Conservation (phyloP, 1,140 invertebrate species). For the Geopemphigus sp. region DNA sequence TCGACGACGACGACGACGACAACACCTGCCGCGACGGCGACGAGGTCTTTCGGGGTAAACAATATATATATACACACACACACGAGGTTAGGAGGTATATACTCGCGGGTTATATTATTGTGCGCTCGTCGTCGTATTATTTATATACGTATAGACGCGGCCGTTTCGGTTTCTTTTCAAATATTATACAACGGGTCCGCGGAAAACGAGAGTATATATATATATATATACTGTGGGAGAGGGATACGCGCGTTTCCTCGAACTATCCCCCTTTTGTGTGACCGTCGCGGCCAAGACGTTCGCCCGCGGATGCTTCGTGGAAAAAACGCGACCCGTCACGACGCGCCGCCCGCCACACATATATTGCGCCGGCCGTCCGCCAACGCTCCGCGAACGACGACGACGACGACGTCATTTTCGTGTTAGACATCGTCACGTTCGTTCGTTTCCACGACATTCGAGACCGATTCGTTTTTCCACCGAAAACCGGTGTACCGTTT, state of each 20-base stretch:
- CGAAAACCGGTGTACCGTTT: not conserved
- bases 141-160: not conserved
- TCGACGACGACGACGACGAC: constrained; percentile 28
- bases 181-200: not conserved
- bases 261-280: not conserved
- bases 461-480: too few species aligned
- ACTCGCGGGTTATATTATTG: constrained; percentile 2
- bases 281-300: not conserved
- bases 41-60: constrained; percentile 28
- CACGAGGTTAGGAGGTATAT: not conserved
- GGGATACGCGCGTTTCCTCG: too few species aligned
- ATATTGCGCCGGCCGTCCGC: too few species aligned
- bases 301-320: too few species aligned
- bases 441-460: too few species aligned
- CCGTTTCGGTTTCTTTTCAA: constrained; percentile 46
- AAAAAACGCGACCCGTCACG: too few species aligned
- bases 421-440: too few species aligned
- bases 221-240: too few species aligned
- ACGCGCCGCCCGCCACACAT: too few species aligned
- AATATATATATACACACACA: not conserved
- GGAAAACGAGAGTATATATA: constrained; percentile 35
- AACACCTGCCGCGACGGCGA: constrained; percentile 37
- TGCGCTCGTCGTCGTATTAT: not conserved
- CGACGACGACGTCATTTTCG: too few species aligned
- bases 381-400: too few species aligned